Evolutionary conservation across 2,113 vertebrate species (phyloP), one percentile per base, ranked within the genome.

Genomic region (Ammospiza nelsoni): DNA sequence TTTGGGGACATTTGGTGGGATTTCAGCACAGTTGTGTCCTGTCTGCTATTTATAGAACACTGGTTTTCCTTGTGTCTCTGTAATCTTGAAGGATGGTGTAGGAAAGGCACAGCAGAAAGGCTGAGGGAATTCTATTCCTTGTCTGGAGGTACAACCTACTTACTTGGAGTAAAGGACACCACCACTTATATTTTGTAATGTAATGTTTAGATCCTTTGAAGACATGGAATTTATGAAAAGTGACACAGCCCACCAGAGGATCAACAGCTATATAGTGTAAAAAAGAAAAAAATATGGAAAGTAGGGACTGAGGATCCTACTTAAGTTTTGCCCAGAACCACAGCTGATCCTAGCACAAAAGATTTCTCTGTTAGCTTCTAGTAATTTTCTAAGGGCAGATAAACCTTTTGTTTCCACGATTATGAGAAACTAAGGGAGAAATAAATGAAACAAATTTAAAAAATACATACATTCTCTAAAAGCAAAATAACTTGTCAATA

Each of bases 361-460:
- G n/a, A 41, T 86, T 84, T 91, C 93, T 87, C 68, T 96, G 76
- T 83, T 87, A 94, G 68, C 66, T 94, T 89, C 73, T 93, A 92
- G 82, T 75, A 84, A 90, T 94, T 95, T 68, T 89, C 74, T 91
- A 46, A 95, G 86, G 96, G 76, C 74, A 95, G 71, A 93, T 43
- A 95, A 95, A 88, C n/a, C 52, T 95, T 91, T 95, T 96, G 58
- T 92, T 95, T 86, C 68, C 61, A 92, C 78, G 21, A 84, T 81
- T 82, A 74, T 89, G 79, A 89, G 68, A 89, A 93, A 84, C 49
- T 85, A 69, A 85, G 35, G 62, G 27, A 72, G 59, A 58, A 82
- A 41, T 41, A 78, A 69, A 77, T 69, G 35, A 41, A 83, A n/a
- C 9, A 95, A 89, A 12, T 18, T 55, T 39, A 86, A 84, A 9